Evolutionary conservation across 1,140 invertebrate species (phyloP).

Genomic region (Drosophila prosaltans): DNA sequence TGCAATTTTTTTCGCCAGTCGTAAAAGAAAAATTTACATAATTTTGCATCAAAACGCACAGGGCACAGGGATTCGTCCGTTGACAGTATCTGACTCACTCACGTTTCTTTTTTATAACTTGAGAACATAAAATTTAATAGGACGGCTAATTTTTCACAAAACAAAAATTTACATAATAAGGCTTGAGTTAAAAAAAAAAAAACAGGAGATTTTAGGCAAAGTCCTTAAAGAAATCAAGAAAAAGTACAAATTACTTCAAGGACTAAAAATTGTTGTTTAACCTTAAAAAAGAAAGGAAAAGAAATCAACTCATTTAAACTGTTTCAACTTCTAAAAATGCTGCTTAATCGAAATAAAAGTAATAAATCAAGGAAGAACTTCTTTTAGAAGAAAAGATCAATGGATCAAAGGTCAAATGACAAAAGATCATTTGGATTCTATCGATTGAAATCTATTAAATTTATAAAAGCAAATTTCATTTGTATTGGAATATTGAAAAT

Average conservation of each 20-base stretch:
- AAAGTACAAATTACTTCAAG: no score
- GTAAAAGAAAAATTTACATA: slow-evolving; percentile 65
- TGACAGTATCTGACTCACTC: slow-evolving; percentile 27
- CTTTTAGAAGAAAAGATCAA: neutral
- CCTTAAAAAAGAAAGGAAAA: no score
- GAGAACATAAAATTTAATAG: slow-evolving; percentile 45
- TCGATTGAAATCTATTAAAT: neutral
- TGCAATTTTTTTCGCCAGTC: slow-evolving; percentile 53
- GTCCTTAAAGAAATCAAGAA: no score
- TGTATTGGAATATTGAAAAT: neutral
- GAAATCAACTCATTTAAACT: no score
- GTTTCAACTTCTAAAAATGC: no score
- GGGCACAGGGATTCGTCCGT: neutral
- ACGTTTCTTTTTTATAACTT: slow-evolving; percentile 29
- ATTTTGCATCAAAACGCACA: slow-evolving; percentile 30
- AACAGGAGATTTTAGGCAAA: neutral
- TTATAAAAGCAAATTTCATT: neutral
- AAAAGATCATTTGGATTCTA: no score
- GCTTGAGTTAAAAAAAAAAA: slow-evolving; percentile 8
- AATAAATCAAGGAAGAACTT: no score
- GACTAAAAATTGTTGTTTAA: no score
- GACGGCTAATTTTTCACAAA: slow-evolving; percentile 41
- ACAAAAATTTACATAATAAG: slow-evolving; percentile 51
- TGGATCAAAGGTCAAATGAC: neutral
- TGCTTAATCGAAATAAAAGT: no score